Evolutionary conservation across 1,140 invertebrate genomes (phyloP).

Genomic region (Cotesia vestalis): DNA sequence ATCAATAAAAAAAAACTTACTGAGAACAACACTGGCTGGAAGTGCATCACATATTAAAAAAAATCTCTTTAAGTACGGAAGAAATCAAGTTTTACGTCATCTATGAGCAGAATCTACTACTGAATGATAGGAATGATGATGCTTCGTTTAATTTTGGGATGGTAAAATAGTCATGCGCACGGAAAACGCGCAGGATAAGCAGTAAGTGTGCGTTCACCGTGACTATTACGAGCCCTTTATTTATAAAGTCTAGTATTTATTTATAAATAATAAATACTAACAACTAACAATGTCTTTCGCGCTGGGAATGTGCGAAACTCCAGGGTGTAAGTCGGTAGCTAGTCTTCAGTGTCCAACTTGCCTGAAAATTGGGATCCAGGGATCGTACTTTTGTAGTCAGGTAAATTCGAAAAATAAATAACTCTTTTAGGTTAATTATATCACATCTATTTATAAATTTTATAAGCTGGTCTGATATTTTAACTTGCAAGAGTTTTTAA

Average conservation of each 20-base stretch:
- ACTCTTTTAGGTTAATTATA: slow-evolving; percentile 36
- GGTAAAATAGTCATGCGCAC: no score
- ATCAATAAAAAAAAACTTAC: no score
- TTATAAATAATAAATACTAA: slow-evolving; percentile 25
- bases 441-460: slow-evolving; percentile 1
- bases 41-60: no score
- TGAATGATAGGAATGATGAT: no score
- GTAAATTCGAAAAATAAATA: slow-evolving; percentile 55
- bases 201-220: no score
- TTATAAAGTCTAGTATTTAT: neutral
- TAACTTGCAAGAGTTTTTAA: neutral
- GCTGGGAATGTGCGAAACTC: slow-evolving; percentile 77
- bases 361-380: slow-evolving; percentile 90
- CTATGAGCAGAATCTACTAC: neutral
- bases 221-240: neutral
- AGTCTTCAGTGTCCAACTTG: slow-evolving; percentile 96
- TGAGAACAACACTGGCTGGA: no score
- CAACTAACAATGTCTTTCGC: slow-evolving; percentile 60
- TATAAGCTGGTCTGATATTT: neutral
- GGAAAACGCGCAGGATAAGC: no score
- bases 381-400: slow-evolving; percentile 94
- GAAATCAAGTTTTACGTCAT: neutral
- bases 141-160: no score
- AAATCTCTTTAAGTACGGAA: neutral
- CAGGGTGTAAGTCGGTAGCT: slow-evolving; percentile 81